Evolutionary conservation across 2,888 invertebrate genomes (phyloP).

Genomic region (Kuschelorhynchus macadamiae): DNA sequence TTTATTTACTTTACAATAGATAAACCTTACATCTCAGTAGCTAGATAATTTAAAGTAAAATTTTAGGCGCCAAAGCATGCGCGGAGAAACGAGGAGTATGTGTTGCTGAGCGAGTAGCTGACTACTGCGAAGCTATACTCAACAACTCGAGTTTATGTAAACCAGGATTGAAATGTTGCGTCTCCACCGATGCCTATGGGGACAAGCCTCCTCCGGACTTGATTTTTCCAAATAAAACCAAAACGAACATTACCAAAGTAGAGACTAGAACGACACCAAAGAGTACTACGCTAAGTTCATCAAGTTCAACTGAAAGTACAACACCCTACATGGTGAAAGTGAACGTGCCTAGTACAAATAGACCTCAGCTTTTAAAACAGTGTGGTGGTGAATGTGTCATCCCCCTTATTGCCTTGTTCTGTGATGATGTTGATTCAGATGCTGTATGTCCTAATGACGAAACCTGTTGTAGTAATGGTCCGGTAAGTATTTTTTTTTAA

Average conservation of each 20-base stretch:
- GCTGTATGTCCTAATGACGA: constrained; percentile 83
- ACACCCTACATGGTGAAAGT: constrained; percentile 54
- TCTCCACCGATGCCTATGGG: constrained; percentile 80
- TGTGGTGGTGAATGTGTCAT: constrained; percentile 90
- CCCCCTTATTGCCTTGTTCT: constrained; percentile 85
- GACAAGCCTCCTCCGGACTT: constrained; percentile 81
- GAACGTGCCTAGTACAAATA: constrained; percentile 63
- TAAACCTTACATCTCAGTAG: no score
- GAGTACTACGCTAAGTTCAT: constrained; percentile 63
- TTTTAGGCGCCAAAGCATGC: constrained; percentile 70
- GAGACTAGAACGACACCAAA: constrained; percentile 62
- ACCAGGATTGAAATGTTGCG: constrained; percentile 84
- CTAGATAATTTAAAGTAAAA: background rate
- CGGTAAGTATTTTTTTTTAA: constrained; percentile 59
- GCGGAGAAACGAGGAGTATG: constrained; percentile 79
- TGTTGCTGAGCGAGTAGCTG: constrained; percentile 84
- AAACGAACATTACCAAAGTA: constrained; percentile 68
- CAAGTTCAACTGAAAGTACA: constrained; percentile 55
- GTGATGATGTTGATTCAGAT: constrained; percentile 86
- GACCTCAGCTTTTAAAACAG: constrained; percentile 71
- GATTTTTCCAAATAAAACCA: constrained; percentile 77
- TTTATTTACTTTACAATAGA: no score
- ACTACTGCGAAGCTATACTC: constrained; percentile 89
- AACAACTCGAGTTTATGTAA: constrained; percentile 82
- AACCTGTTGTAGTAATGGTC: constrained; percentile 82